Conservation (phyloP, 2,797 vertebrate species). For the Tarsius wallacei region DNA sequence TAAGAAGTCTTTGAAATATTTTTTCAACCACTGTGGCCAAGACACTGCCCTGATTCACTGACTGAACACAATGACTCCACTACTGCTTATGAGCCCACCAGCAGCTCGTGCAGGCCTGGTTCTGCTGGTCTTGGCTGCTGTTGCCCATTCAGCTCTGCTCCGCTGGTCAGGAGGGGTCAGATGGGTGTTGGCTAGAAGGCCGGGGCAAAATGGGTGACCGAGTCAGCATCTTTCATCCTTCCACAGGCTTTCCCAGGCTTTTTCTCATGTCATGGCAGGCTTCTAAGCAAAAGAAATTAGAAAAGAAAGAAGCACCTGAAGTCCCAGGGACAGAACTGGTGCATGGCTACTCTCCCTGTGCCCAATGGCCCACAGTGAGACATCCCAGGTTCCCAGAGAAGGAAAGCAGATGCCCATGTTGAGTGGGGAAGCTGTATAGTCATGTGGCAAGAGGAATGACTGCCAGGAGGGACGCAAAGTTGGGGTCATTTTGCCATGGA, state of each 20-base stretch:
- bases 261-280: neutral
- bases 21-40: neutral
- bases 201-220: neutral
- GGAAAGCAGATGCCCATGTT: neutral
- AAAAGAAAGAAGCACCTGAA: neutral
- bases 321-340: neutral
- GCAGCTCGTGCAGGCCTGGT: neutral
- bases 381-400: neutral
- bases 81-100: neutral
- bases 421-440: neutral
- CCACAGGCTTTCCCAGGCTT: neutral
- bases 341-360: neutral
- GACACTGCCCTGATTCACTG: neutral
- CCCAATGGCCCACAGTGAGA: neutral
- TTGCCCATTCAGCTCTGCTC: neutral
- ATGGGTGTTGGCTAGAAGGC: neutral
- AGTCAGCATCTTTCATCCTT: neutral
- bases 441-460: neutral
- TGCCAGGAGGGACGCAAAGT: neutral
- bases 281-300: neutral
- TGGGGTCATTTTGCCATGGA: neutral
- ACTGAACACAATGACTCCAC: neutral
- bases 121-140: neutral
- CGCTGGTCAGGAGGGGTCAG: neutral
- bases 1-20: conserved; percentile 13